Evolutionary conservation across 2,888 invertebrate species (phyloP).

Genomic region (Pherbina coryleti): DNA sequence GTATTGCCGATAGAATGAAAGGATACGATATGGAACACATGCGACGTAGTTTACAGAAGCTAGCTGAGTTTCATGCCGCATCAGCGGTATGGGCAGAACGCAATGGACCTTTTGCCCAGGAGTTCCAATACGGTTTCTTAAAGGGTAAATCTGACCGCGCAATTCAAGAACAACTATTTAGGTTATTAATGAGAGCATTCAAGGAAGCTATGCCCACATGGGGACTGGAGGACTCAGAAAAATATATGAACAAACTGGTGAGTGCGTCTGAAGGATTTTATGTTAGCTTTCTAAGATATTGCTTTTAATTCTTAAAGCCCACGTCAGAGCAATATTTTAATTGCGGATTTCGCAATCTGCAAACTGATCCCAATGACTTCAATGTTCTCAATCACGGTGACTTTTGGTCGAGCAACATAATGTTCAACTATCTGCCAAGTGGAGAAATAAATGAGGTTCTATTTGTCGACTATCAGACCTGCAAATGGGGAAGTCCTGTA

Average conservation of each 20-base stretch:
- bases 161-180: not conserved
- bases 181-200: slow-evolving; percentile 25
- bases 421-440: slow-evolving; percentile 56
- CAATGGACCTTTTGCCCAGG: slow-evolving; percentile 55
- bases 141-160: slow-evolving; percentile 33
- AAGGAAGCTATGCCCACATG: slow-evolving; percentile 56
- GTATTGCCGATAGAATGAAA: slow-evolving; percentile 57
- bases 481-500: slow-evolving; percentile 63
- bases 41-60: slow-evolving; percentile 51
- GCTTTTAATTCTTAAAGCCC: slow-evolving; percentile 49
- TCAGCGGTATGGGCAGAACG: slow-evolving; percentile 58
- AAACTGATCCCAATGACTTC: slow-evolving; percentile 51
- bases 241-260: slow-evolving; percentile 55
- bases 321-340: slow-evolving; percentile 54
- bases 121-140: slow-evolving; percentile 53
- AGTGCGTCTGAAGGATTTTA: slow-evolving; percentile 5
- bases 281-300: too few relatives aligned
- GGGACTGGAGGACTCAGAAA: slow-evolving; percentile 54
- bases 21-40: slow-evolving; percentile 62
- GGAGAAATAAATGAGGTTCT: slow-evolving; percentile 54
- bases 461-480: slow-evolving; percentile 63
- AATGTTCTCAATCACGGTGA: slow-evolving; percentile 63
- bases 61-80: slow-evolving; percentile 66
- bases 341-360: slow-evolving; percentile 39
- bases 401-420: slow-evolving; percentile 65